phyloP scores from a whole-genome alignment of 2,113 vertebrate genomes.

The Barbus barbus region DNA sequence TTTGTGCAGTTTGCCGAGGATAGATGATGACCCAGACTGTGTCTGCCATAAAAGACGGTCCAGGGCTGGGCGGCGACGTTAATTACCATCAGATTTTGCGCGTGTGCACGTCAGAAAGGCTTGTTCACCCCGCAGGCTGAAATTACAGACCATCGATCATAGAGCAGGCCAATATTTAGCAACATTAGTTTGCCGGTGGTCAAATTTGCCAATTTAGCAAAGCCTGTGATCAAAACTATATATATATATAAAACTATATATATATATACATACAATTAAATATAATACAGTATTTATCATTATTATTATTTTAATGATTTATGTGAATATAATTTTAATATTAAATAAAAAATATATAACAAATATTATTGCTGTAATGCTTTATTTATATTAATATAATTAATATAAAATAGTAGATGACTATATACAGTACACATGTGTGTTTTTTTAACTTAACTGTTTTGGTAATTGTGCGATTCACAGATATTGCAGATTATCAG shows the following conservation, averaged over 20 bases:
- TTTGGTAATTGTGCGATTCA: not conserved
- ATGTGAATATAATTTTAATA: too few relatives aligned
- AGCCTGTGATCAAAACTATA: too few relatives aligned
- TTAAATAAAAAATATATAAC: too few relatives aligned
- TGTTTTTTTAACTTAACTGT: too few relatives aligned
- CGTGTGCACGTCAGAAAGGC: conserved; percentile 48
- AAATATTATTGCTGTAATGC: too few relatives aligned
- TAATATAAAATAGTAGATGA: too few relatives aligned
- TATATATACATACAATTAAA: too few relatives aligned
- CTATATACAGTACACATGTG: too few relatives aligned
- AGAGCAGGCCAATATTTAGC: conserved; percentile 7
- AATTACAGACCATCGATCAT: conserved; percentile 61
- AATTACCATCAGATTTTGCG: conserved; percentile 60
- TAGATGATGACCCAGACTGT: conserved; percentile 11
- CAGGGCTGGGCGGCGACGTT: conserved; percentile 46
- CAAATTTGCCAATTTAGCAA: not conserved
- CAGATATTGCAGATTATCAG: not conserved
- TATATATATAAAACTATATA: too few relatives aligned
- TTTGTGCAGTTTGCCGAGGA: conserved; percentile 38
- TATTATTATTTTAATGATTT: too few relatives aligned
- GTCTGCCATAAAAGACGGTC: conserved; percentile 31
- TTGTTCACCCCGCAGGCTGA: conserved; percentile 59
- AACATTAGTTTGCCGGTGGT: conserved; percentile 43
- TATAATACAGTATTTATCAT: too few relatives aligned
- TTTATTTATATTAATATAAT: too few relatives aligned